A percentile compares a stretch with the other conserved stretches of the same genome.
These are phyloP conservation scores for Acanthosepion pharaonis DNA, from an alignment of 2,888 invertebrate species.

Conservation along the genomic window DNA sequence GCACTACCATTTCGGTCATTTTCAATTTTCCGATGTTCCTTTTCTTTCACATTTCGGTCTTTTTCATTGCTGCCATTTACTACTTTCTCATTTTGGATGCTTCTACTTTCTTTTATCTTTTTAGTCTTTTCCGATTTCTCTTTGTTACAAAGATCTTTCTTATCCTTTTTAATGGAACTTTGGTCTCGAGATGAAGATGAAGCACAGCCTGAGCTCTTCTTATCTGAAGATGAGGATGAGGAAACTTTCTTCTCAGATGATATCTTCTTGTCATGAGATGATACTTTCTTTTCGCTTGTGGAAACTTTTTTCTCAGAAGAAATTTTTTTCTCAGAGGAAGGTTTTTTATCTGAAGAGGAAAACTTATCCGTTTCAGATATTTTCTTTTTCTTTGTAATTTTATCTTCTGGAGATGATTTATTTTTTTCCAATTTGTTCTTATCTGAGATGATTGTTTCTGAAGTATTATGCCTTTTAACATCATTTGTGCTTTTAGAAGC, in stretches of 20 bases:
- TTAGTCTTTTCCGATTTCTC: background rate
- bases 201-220: background rate
- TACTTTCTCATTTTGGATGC: background rate
- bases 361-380: background rate
- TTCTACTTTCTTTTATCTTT: slow-evolving; percentile 2
- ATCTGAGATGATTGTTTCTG: background rate
- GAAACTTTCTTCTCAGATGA: slow-evolving; percentile 40
- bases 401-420: background rate
- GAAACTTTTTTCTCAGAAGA: slow-evolving; percentile 35
- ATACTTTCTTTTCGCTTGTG: background rate
- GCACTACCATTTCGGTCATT: background rate
- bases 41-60: background rate
- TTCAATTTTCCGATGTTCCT: background rate
- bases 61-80: background rate
- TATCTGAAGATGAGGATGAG: background rate
- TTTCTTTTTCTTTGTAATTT: background rate
- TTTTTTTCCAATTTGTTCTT: slow-evolving; percentile 42
- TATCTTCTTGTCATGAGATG: background rate
- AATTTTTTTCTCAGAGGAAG: background rate
- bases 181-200: background rate
- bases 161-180: slow-evolving; percentile 13
- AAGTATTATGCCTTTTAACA: background rate
- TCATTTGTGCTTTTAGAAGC: background rate
- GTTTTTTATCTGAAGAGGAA: background rate
- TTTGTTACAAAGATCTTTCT: background rate